Evolutionary conservation across 2,113 vertebrate species (phyloP), one percentile per base, ranked within the genome.

Genomic region (Platichthys stellatus): DNA sequence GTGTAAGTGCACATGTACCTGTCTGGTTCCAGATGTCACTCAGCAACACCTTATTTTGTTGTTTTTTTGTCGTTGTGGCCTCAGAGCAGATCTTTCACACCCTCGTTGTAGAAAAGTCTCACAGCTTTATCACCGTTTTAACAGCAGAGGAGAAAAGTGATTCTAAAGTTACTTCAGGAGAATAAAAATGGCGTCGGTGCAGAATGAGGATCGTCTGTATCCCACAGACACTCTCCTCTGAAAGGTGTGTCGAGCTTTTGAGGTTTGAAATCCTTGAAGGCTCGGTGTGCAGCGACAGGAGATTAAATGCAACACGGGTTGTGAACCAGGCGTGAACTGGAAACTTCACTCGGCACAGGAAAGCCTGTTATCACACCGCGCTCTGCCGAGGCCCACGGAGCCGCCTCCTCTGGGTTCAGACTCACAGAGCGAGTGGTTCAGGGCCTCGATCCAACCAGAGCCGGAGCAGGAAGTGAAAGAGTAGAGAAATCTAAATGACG

Each of bases 251-350:
- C 2, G 14, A 54, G 58, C 49, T 83, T 77, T 67, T 53, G 18
- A 43, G 58, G 77, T 69, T 65, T 56, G 2, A 76, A 79, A 68
- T 83, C 26, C 72, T 15, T 49, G 57, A 70, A 10, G 18, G 65
- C 63, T 26, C 43, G 0, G 70, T 14, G 53, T 69, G 4, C 54
- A 64, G 51, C 20, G 26, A 74, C 47, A 18, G 47, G 14, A 74
- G 78, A 82, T 69, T 76, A 74, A 84, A 80, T 26, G 69, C 59
- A 66, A 26, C 15, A 56, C 38, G 43, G 69, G 59, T 62, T 49
- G 47, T 87, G 74, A 81, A 76, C 80, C 66, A 74, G 74, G 73
- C 78, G 8, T 72, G 74, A 84, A 82, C 76, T 38, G 23, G 18
- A 58, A 7, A 51, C 71, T 76, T 80, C 3, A 76, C 72, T 63